phyloP scores from a whole-genome alignment of 2,888 invertebrate genomes.

The Agrochola macilenta region DNA sequence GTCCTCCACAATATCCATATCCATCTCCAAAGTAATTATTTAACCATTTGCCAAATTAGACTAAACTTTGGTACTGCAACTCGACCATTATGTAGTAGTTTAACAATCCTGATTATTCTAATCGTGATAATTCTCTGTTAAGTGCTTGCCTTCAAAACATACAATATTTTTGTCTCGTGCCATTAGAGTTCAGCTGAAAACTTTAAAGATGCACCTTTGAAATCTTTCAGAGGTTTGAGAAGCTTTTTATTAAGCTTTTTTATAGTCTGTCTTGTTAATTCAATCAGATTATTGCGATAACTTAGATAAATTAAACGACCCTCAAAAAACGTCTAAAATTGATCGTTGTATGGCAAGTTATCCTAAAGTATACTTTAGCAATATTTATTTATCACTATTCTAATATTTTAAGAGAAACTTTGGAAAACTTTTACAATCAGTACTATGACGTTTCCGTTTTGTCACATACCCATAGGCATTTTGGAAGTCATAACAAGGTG shows the following conservation, averaged over 20 bases:
- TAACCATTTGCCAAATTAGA: background rate
- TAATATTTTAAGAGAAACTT: background rate
- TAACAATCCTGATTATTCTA: background rate
- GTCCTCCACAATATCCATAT: background rate
- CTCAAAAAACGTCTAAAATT: too few relatives aligned
- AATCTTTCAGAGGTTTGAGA: background rate
- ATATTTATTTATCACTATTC: background rate
- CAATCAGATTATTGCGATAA: too few relatives aligned
- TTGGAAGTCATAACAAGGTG: constrained; percentile 24
- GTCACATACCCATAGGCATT: constrained; percentile 6
- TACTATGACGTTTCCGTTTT: constrained; percentile 1
- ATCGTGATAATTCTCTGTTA: background rate
- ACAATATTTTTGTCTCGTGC: background rate
- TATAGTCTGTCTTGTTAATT: background rate
- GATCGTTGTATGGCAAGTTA: background rate
- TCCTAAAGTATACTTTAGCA: background rate
- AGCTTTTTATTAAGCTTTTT: background rate
- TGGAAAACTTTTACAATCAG: background rate
- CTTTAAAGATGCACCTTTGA: background rate
- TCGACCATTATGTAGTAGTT: background rate
- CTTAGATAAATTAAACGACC: too few relatives aligned
- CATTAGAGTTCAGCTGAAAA: background rate
- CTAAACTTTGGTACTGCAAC: background rate
- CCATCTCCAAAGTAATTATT: background rate
- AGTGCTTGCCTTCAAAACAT: background rate